Conservation (phyloP, 2,797 vertebrate genomes). For the Cirrhinus mrigala region DNA sequence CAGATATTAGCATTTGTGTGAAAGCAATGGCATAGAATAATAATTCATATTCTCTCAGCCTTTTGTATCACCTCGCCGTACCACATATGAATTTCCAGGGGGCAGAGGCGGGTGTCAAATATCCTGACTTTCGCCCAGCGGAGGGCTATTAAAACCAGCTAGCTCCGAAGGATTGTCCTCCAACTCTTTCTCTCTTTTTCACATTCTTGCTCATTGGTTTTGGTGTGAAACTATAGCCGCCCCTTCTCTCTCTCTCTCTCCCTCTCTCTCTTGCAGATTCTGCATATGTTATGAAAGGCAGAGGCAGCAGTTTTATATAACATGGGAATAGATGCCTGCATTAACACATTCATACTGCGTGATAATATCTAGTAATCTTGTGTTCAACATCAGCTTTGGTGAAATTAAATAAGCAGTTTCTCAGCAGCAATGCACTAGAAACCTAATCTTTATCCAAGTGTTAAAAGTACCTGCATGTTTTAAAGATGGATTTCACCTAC, state of each 20-base stretch:
- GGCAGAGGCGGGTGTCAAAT: slow-evolving; percentile 48
- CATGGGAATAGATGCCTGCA: background rate
- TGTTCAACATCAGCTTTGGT: slow-evolving; percentile 2
- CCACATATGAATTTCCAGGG: slow-evolving; percentile 50
- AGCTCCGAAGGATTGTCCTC: slow-evolving; percentile 20
- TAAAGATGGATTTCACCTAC: background rate
- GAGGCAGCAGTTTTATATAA: slow-evolving; percentile 31
- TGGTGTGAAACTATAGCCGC: background rate
- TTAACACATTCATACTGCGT: slow-evolving; percentile 45
- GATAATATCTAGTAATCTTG: slow-evolving; percentile 35
- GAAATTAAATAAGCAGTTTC: slow-evolving; percentile 41
- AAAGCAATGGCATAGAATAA: slow-evolving; percentile 34
- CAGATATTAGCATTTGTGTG: slow-evolving; percentile 53
- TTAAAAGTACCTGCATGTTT: background rate
- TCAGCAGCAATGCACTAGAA: slow-evolving; percentile 3
- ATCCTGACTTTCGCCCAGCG: slow-evolving; percentile 35
- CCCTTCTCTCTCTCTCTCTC: background rate
- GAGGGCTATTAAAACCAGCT: slow-evolving; percentile 55
- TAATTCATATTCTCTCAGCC: slow-evolving; percentile 51
- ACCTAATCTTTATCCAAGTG: background rate
- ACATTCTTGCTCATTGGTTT: slow-evolving; percentile 21
- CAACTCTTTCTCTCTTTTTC: slow-evolving; percentile 18
- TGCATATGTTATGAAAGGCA: slow-evolving; percentile 45
- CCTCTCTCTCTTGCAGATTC: slow-evolving; percentile 18
- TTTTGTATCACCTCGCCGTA: slow-evolving; percentile 16